Evolutionary conservation across 2,113 vertebrate genomes (phyloP).

Genomic region (Myocastor coypus): DNA sequence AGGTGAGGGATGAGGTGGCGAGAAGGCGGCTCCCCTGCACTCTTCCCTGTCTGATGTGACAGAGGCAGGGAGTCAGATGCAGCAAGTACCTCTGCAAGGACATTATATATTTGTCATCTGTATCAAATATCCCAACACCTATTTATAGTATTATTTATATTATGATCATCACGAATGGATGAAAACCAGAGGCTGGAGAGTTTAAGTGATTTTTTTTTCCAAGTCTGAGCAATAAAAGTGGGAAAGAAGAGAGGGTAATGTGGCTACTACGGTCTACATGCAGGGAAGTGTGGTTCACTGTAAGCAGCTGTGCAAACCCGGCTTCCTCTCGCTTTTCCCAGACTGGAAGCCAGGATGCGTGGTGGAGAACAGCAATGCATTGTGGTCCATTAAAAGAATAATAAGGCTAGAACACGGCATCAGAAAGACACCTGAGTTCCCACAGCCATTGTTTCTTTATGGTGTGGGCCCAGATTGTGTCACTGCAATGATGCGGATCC

Average conservation of each 20-base stretch:
- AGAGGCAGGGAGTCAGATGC: not conserved
- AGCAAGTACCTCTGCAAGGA: not conserved
- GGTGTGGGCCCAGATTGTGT: not conserved
- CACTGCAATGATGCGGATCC: not conserved
- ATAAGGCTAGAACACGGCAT: not conserved
- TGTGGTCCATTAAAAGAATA: not conserved
- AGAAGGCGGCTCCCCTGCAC: slow-evolving; percentile 50
- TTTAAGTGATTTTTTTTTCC: not conserved
- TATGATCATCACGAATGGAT: not conserved
- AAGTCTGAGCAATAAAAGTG: not conserved
- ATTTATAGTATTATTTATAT: not conserved
- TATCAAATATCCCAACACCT: not conserved
- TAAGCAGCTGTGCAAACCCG: not conserved
- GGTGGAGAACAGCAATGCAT: not conserved
- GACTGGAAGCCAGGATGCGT: not conserved
- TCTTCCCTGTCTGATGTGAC: not conserved
- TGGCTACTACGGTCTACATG: not conserved
- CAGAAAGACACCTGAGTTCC: not conserved
- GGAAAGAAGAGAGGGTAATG: too few relatives aligned
- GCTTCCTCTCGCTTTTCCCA: not conserved
- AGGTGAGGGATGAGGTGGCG: slow-evolving; percentile 68
- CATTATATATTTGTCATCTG: not conserved
- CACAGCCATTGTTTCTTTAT: not conserved
- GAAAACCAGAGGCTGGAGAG: not conserved
- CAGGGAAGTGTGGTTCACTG: not conserved